phyloP scores from a whole-genome alignment of 2,113 vertebrate genomes.

The Cinclus cinclus region DNA sequence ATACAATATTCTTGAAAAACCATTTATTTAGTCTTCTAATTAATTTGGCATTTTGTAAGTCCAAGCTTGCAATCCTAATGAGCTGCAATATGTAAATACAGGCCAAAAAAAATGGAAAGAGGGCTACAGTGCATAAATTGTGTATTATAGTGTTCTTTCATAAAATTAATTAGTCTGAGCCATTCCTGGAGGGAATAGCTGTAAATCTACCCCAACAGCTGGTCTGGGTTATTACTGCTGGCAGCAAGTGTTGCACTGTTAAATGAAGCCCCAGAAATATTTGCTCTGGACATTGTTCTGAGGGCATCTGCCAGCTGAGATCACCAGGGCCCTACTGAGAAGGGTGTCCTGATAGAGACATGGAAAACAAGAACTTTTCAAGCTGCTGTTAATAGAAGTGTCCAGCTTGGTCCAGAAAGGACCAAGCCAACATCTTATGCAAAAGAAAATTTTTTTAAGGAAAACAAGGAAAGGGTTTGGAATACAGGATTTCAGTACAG shows the following conservation, averaged over 20 bases:
- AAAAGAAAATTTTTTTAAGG: constrained; percentile 43
- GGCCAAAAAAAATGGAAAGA: background rate
- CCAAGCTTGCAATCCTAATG: background rate
- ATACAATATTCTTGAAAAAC: background rate
- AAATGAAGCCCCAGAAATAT: background rate
- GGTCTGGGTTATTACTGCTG: background rate
- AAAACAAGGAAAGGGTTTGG: constrained; percentile 1
- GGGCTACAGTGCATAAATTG: background rate
- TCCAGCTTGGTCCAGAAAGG: background rate
- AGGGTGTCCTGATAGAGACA: background rate
- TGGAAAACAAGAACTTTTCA: background rate
- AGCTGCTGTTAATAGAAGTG: background rate
- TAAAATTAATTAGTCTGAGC: background rate
- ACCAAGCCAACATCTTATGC: constrained; percentile 36
- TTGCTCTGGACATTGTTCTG: background rate
- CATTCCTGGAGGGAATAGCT: background rate
- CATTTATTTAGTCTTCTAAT: background rate
- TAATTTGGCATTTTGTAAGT: background rate
- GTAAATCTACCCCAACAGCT: background rate
- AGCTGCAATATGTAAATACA: background rate
- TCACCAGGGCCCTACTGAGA: background rate
- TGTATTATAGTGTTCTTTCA: background rate
- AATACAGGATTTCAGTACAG: background rate
- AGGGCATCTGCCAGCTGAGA: background rate
- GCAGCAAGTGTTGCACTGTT: background rate